Base-by-base conservation (phyloP, 2,797 vertebrate genomes). In the Notoglanidium macrostoma region DNA sequence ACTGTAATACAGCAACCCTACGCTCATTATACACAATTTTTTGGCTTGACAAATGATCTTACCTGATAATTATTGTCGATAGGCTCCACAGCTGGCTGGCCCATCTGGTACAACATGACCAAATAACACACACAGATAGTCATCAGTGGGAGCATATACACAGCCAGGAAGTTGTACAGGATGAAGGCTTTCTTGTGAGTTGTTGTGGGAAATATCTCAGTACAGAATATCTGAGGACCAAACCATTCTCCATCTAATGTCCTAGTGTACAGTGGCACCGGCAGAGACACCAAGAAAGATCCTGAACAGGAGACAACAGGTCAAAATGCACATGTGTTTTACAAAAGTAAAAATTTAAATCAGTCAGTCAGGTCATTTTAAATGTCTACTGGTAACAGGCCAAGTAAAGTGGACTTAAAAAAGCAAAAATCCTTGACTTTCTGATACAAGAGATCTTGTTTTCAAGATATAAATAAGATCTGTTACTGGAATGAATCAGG, bases 61-160 rank as follows among this genome's bases (percentile, higher is more conserved):
- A 95, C 94, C 86, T 94, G 93, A 90, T 93, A 93, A 92, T 92
- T 90, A 46, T 93, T 91, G 85, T 94, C 92, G 0, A 89, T 79
- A n/a, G 93, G 94, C 84, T 94, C 91, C 72, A 95, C 92, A 0
- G 89, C 92, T 54, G 93, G 85, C 51, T 91, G 93, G 44, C 93
- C 93, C 89, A 95, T 94, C 77, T 93, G 92, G 77, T 95, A 93
- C 8, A 96, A 89, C 95, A 96, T 95, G 91, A 94, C 93, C 80
- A 93, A 88, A 15, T 95, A 95, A 63, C 94, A 96, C 49, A 84
- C 90, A 4, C 90, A 91, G 89, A 95, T 96, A 55, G 94, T 95
- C 88, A 95, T 85, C 86, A 95, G 90, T 0, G 94, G 95, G 59
- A 95, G 91, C 79, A 95, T 86, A 86, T 95, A 95, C 15, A 96